phyloP scores from a whole-genome alignment of 2,113 vertebrate genomes.

The Taurulus bubalis region DNA sequence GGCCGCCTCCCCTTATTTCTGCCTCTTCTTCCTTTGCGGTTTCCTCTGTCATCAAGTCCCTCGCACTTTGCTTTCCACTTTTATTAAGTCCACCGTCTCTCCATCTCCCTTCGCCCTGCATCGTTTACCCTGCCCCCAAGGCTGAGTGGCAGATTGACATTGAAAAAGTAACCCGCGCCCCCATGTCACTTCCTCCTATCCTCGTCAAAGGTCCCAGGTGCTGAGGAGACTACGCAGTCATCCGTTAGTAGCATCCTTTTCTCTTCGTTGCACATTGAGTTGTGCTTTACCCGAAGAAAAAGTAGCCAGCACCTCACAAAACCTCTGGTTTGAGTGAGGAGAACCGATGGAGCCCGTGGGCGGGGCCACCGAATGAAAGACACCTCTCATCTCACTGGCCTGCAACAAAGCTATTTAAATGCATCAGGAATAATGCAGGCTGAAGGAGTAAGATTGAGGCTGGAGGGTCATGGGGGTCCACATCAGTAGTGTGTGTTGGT shows the following conservation, averaged over 20 bases:
- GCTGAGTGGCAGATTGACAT: conserved; percentile 25
- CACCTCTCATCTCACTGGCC: background rate
- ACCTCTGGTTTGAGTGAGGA: background rate
- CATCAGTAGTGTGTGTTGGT: background rate
- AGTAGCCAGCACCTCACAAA: background rate
- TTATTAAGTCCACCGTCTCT: background rate
- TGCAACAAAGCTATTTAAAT: conserved; percentile 54
- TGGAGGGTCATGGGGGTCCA: background rate
- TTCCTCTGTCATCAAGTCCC: too few relatives aligned
- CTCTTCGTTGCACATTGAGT: conserved; percentile 26
- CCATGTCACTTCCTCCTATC: background rate
- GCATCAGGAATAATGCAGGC: conserved; percentile 30
- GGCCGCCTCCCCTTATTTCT: background rate
- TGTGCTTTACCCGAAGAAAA: conserved; percentile 22
- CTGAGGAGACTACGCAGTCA: conserved; percentile 38
- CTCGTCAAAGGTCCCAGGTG: conserved; percentile 2
- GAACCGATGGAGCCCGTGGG: conserved; percentile 13
- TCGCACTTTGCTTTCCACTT: too few relatives aligned
- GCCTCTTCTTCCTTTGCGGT: conserved; percentile 1
- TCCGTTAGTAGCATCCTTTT: conserved; percentile 18
- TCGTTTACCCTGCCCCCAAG: background rate
- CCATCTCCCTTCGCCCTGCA: background rate
- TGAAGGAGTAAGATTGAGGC: background rate
- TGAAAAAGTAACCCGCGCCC: background rate
- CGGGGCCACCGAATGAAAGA: conserved; percentile 19